Evolutionary conservation across 2,888 invertebrate species (phyloP), one percentile per base, ranked within the genome.

Genomic region (Leptura quadrifasciata): DNA sequence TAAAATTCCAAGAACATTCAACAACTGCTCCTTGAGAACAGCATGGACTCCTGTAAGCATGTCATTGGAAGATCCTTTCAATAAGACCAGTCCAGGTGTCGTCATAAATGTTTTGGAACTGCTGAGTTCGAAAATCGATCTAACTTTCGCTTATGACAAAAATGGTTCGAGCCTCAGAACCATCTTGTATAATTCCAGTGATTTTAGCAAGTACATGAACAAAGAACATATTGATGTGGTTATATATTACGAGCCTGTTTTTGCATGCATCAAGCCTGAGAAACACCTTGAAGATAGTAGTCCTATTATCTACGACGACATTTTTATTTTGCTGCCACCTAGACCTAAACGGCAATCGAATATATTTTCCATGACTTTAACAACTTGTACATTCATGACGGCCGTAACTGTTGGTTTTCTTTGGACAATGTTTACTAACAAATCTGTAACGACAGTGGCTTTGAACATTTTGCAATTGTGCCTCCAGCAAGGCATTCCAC

Each of bases 61-160:
- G 3, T 9, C 60, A 5, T 3, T 60, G 8, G 12, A 12, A 1
- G 10, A 60, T 12, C 60, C 70, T 4, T 60, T 27, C 18, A 47
- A 60, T 47, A 21, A 64, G 20, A 64, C 64, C 0, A 20, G 17
- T 4, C 47, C 47, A 18, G 64, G 64, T n/a, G 64, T 39, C 5
- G 9, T 39, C 5, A 18, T 64, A 2, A 2, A 8, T 4, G 20
- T 64, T 21, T 20, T 64, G 12, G 39, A 64, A 5, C 21, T 20
- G 1, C 0, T 64, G 9, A 24, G 58, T 4, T 5, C 39, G 15
- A 70, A 31, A 5, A 31, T 31, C 6, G 8, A 31, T 6, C 2
- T 31, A 31, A 31, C 8, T 31, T 31, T 31, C 6, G 6, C 3
- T 0, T 31, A 31, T 6, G 6, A 31, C 27, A 31, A 31, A 6